Conservation (phyloP, 2,888 invertebrate species). For the Colletes collaris region DNA sequence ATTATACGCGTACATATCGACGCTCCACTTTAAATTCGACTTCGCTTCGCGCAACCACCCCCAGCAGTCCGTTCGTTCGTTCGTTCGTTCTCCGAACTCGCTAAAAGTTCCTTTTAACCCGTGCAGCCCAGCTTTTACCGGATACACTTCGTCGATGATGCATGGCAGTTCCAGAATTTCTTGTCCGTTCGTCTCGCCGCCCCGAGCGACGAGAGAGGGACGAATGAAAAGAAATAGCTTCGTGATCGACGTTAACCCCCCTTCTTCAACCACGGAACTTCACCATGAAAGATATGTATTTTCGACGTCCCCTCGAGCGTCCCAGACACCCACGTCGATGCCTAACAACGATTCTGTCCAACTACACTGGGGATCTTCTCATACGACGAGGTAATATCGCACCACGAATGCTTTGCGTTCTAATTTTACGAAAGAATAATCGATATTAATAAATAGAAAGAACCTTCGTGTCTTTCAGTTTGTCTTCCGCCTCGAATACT, state of each 20-base stretch:
- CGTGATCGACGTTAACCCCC: conserved; percentile 21
- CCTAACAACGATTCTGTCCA: no score
- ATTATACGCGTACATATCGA: conserved; percentile 6
- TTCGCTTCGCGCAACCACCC: not conserved
- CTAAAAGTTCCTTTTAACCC: conserved; percentile 52
- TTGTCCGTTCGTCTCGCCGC: conserved; percentile 14
- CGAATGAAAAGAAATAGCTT: not conserved
- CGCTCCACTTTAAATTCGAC: conserved; percentile 46
- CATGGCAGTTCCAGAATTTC: conserved; percentile 45
- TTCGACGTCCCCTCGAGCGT: not conserved
- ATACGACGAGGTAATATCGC: no score
- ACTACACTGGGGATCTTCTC: no score
- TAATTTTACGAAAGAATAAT: no score
- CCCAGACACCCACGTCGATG: not conserved
- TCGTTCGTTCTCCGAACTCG: conserved; percentile 21
- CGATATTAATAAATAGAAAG: no score
- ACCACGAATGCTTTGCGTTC: no score
- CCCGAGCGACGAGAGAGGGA: not conserved
- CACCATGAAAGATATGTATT: not conserved
- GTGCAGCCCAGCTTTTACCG: conserved; percentile 34
- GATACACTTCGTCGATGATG: conserved; percentile 50
- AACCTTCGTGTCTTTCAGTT: no score
- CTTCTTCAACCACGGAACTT: not conserved
- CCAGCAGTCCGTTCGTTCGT: not conserved
- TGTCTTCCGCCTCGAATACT: no score